phyloP scores from a whole-genome alignment of 2,797 vertebrate species.

The Danionella dracula region DNA sequence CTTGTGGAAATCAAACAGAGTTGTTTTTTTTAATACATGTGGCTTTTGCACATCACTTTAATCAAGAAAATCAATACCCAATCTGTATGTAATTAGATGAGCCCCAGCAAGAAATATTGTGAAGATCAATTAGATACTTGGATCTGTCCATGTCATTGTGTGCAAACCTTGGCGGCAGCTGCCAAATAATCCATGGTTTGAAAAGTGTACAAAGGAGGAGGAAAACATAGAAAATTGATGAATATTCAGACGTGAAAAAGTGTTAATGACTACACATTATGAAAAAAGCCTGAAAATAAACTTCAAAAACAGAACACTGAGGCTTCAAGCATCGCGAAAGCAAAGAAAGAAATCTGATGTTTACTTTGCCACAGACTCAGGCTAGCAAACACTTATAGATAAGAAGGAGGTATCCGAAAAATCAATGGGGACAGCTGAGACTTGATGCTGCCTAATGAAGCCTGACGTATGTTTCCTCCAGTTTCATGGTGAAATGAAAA shows the following conservation, averaged over 20 bases:
- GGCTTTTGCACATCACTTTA: too few species aligned
- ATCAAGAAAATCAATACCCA: conserved; percentile 15
- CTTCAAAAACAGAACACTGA: not conserved
- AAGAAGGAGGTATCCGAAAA: conserved; percentile 10
- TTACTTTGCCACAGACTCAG: not conserved
- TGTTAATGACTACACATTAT: not conserved
- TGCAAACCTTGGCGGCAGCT: not conserved
- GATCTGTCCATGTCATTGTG: not conserved
- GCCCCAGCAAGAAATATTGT: conserved; percentile 3
- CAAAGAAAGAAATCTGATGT: not conserved
- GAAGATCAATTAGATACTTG: not conserved
- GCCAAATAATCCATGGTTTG: too few species aligned
- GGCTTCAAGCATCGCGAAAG: not conserved
- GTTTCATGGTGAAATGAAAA: not conserved
- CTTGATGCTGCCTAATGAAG: conserved; percentile 6
- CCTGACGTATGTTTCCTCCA: conserved; percentile 7
- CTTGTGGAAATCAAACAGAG: not conserved
- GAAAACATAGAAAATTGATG: not conserved
- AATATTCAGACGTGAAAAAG: not conserved
- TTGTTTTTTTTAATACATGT: not conserved
- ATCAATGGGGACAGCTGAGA: conserved; percentile 21
- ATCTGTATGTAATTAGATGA: conserved; percentile 13
- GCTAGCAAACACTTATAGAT: conserved; percentile 12
- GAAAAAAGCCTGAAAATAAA: conserved; percentile 1
- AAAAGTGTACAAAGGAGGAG: too few species aligned